These are phyloP conservation scores for Argyresthia goedartella DNA, from an alignment of 2,888 invertebrate genomes.

Conservation along the genomic window DNA sequence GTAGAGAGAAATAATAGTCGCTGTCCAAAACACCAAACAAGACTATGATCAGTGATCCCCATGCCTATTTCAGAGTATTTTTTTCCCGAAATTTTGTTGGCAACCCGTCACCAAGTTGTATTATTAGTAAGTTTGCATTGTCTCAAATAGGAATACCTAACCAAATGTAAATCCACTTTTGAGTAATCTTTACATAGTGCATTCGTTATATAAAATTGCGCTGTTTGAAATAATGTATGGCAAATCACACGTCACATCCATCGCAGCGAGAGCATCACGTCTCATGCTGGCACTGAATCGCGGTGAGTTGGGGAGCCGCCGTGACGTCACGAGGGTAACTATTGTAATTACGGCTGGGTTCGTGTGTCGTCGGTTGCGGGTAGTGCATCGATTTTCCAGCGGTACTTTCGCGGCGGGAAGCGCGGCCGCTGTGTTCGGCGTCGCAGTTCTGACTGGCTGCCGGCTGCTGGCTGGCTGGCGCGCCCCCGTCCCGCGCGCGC, in stretches of 20 bases:
- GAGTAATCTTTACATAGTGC: too few relatives aligned
- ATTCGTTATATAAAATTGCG: too few relatives aligned
- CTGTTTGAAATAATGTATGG: not conserved
- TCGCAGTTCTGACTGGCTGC: slow-evolving; percentile 50
- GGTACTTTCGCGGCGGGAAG: too few relatives aligned
- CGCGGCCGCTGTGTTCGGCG: slow-evolving; percentile 48
- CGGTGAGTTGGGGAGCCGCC: slow-evolving; percentile 19
- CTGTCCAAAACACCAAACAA: too few relatives aligned
- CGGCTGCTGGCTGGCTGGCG: slow-evolving; percentile 63
- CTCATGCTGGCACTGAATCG: slow-evolving; percentile 19
- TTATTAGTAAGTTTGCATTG: not conserved
- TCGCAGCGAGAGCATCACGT: not conserved
- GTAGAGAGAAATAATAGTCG: too few relatives aligned
- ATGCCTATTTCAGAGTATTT: too few relatives aligned
- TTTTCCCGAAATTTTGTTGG: not conserved
- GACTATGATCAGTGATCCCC: too few relatives aligned
- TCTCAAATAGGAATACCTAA: too few relatives aligned
- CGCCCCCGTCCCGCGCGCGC: slow-evolving; percentile 46
- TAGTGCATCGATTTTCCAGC: slow-evolving; percentile 66
- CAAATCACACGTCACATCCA: not conserved
- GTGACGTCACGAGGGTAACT: slow-evolving; percentile 37
- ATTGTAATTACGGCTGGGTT: slow-evolving; percentile 45
- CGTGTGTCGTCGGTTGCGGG: slow-evolving; percentile 39
- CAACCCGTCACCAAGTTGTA: not conserved
- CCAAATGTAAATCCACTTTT: too few relatives aligned